phyloP scores from a whole-genome alignment of 2,888 invertebrate genomes.

The Acronicta alni region DNA sequence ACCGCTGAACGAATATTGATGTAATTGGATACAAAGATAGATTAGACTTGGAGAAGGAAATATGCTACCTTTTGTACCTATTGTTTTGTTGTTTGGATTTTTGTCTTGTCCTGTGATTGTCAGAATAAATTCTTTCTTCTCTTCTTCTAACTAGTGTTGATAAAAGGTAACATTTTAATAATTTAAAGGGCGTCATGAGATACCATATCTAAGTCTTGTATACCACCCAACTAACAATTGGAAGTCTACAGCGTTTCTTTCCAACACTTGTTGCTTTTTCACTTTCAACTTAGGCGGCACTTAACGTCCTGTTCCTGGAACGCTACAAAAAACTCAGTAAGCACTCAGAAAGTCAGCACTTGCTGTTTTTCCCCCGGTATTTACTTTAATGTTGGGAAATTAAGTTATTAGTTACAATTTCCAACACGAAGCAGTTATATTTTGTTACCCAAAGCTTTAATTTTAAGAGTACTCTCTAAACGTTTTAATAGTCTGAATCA shows the following conservation, averaged over 20 bases:
- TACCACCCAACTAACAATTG: neutral
- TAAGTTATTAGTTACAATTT: slow-evolving; percentile 34
- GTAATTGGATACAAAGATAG: too few species aligned
- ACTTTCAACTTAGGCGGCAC: slow-evolving; percentile 10
- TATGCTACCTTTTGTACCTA: too few species aligned
- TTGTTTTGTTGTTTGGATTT: too few species aligned
- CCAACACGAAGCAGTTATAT: slow-evolving; percentile 8
- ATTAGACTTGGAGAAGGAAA: too few species aligned
- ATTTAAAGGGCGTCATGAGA: too few species aligned
- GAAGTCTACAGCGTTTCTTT: neutral
- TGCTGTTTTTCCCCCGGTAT: slow-evolving; percentile 27
- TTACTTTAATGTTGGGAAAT: slow-evolving; percentile 25
- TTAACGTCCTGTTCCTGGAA: slow-evolving; percentile 25
- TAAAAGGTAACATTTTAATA: too few species aligned
- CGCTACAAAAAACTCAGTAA: slow-evolving; percentile 21
- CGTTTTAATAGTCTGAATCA: too few species aligned
- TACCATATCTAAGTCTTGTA: too few species aligned
- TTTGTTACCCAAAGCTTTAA: neutral
- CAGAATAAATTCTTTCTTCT: too few species aligned
- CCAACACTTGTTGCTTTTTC: slow-evolving; percentile 35
- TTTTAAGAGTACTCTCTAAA: neutral
- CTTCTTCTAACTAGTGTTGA: too few species aligned
- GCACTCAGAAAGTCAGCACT: slow-evolving; percentile 22
- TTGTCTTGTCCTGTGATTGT: too few species aligned
- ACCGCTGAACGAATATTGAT: too few species aligned